Percentiles rank a stretch among this genome's conserved stretches.
Conservation (phyloP, 2,888 invertebrate species). For the Thymelicus lineola region DNA sequence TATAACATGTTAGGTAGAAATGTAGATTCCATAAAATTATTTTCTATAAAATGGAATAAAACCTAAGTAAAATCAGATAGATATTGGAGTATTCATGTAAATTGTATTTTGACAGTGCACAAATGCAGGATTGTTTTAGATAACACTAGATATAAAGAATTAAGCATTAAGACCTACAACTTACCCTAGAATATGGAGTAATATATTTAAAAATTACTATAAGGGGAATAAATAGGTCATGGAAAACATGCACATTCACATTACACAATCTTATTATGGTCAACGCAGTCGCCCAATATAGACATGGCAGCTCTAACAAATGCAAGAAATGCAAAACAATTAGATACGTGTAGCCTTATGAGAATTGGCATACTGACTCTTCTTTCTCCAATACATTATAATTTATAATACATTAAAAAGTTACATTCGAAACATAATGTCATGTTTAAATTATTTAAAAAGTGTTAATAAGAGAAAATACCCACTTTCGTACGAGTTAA, state of each 20-base stretch:
- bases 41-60: not conserved
- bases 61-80: constrained; percentile 15
- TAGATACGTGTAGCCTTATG: not conserved
- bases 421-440: not conserved
- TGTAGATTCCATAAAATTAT: constrained; percentile 2
- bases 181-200: constrained; percentile 41
- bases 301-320: not conserved
- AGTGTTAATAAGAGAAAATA: too few relatives aligned
- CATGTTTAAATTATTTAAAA: not conserved
- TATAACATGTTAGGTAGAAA: not conserved
- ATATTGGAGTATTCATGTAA: constrained; percentile 24
- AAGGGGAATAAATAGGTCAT: constrained; percentile 35
- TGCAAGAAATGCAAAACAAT: not conserved
- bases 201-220: constrained; percentile 28
- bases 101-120: constrained; percentile 14
- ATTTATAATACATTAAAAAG: too few relatives aligned
- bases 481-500: not conserved
- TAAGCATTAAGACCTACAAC: constrained; percentile 66
- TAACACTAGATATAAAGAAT: constrained; percentile 65
- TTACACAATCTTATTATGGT: constrained; percentile 21
- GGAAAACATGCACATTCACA: constrained; percentile 31
- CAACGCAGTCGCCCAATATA: constrained; percentile 5
- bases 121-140: constrained; percentile 11
- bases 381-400: too few relatives aligned
- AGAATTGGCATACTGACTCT: too few relatives aligned